Base-by-base conservation (phyloP, 2,797 vertebrate genomes). In the Threskiornis aethiopicus region DNA sequence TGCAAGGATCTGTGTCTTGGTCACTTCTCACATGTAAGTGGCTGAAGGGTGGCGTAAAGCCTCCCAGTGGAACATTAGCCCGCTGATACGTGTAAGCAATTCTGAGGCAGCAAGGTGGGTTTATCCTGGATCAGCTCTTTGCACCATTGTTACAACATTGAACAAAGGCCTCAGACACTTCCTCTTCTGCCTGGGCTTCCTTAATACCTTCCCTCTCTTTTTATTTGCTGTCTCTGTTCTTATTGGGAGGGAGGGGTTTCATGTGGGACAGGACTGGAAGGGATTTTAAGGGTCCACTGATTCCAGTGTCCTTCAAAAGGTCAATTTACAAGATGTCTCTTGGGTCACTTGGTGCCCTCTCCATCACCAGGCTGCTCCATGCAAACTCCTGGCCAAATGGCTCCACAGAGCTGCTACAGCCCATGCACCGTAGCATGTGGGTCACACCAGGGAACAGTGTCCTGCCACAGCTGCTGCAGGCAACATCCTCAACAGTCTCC, bases 371-470 rank as follows among this genome's bases (percentile, higher is more conserved):
- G 77, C 37, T 16, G 10, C 31, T 76, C 81, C 64, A 17, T 14
- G 28, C 25, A 54, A 71, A 58, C 47, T 76, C 67, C 25, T 19
- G 9, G 18, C 33, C n/a, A 76, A 70, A 24, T 9, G 2, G 12
- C 33, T 77, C 25, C 65, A 12, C 35, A 26, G 65, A 69, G 55
- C 49, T 78, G 59, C 61, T 19, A 7, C 35, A 16, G 33, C 67
- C 39, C 39, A 6, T 5, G n/a, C 19, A 7, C 10, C n/a, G 37
- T 16, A 49, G 16, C 70, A 11, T 0, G 0, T 1, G 29, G 35
- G 31, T 57, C 77, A 39, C 6, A 4, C 15, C 46, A 51, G 52
- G 46, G 62, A 46, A n/a, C 69, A 22, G 46, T 8, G 9, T 24
- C 44, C 71, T 64, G 61, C 49, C 66, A 35, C 20, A 28, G 39